Evolutionary conservation across 2,113 vertebrate genomes (phyloP).

Genomic region (Cavia aperea): DNA sequence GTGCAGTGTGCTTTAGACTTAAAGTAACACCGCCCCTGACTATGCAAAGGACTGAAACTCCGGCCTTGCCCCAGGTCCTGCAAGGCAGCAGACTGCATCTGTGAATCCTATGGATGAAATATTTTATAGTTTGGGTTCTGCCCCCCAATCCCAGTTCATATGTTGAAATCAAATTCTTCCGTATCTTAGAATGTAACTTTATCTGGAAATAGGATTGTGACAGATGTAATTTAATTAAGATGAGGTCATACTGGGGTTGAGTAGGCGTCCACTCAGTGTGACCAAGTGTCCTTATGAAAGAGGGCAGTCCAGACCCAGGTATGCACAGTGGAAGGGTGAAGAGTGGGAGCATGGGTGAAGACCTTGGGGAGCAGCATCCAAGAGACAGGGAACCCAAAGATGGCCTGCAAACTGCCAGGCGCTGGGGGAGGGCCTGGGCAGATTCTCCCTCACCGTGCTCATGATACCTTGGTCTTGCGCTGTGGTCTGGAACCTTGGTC

Average conservation of each 20-base stretch:
- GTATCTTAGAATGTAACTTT: not conserved
- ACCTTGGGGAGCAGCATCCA: too few species aligned
- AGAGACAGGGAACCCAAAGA: not conserved
- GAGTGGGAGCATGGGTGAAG: not conserved
- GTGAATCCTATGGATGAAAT: not conserved
- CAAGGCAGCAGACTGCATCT: not conserved
- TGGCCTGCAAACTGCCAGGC: not conserved
- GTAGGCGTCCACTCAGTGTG: not conserved
- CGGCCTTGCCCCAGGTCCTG: not conserved
- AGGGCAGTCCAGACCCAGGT: not conserved
- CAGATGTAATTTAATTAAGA: not conserved
- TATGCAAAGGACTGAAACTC: not conserved
- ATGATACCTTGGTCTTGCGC: not conserved
- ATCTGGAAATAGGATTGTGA: not conserved
- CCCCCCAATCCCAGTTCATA: too few species aligned
- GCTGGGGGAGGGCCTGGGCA: not conserved
- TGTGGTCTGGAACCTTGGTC: not conserved
- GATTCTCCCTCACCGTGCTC: not conserved
- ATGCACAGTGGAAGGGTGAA: rapidly evolving
- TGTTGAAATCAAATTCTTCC: not conserved
- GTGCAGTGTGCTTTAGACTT: not conserved
- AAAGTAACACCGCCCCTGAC: not conserved
- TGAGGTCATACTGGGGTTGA: not conserved
- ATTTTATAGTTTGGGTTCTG: not conserved
- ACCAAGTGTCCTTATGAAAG: not conserved